Evolutionary conservation across 2,888 invertebrate species (phyloP).

Genomic region (Apotomis capreana): DNA sequence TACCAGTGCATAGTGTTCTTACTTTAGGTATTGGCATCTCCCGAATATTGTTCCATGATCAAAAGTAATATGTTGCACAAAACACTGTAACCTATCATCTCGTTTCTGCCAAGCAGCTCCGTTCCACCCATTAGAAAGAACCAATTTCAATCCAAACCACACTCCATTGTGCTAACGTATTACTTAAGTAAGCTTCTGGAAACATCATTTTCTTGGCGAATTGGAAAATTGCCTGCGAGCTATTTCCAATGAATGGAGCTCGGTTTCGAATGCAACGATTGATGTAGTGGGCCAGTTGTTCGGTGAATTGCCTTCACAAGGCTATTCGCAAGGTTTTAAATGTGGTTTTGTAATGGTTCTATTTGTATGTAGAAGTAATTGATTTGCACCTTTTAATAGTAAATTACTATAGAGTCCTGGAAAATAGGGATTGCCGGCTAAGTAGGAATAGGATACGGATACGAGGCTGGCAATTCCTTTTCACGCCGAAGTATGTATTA

Average conservation of each 20-base stretch:
- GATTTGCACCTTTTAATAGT: no score
- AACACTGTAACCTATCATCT: background rate
- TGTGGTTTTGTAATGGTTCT: no score
- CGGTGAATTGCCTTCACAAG: slow-evolving; percentile 10
- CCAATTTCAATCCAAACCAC: slow-evolving; percentile 18
- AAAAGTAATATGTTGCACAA: background rate
- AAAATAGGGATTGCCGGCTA: no score
- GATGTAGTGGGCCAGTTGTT: background rate
- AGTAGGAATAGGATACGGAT: no score
- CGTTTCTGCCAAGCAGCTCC: slow-evolving; percentile 8
- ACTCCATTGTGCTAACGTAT: slow-evolving; percentile 22
- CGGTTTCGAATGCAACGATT: slow-evolving; percentile 32
- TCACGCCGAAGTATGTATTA: no score
- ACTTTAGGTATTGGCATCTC: no score
- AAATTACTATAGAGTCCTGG: no score
- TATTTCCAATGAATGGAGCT: slow-evolving; percentile 22
- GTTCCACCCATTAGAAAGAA: slow-evolving; percentile 5
- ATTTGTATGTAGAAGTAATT: no score
- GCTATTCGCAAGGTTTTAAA: background rate
- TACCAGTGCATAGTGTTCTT: no score
- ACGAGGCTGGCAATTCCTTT: no score
- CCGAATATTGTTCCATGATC: no score
- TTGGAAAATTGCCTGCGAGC: slow-evolving; percentile 26
- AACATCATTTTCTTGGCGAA: slow-evolving; percentile 37
- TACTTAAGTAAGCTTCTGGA: slow-evolving; percentile 32